Evolutionary conservation across 2,797 vertebrate genomes (phyloP), one percentile per base, ranked within the genome.

Genomic region (Nasua narica): DNA sequence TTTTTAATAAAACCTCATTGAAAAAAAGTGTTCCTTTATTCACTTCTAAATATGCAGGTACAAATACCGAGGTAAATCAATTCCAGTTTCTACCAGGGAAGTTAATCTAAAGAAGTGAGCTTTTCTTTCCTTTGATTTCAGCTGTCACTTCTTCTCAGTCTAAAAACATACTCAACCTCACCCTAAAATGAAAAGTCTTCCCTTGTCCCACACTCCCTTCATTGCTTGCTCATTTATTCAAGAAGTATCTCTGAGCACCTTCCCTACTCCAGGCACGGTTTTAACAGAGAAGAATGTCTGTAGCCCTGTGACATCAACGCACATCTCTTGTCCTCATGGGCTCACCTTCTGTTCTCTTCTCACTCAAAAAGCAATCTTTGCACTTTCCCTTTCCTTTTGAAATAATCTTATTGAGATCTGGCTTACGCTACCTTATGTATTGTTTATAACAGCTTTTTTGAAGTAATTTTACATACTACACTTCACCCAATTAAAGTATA

Each of bases 311-410:
- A 29, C 46, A 46, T 7, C 10, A 13, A 27, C 3, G 11, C 11
- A 54, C 21, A 0, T 0, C 7, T 43, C 23, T 12, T 4, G 7
- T 5, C 56, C n/a, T 21, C 35, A 2, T 0, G 2, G 21, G 10
- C 12, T 7, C 11, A 8, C 13, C 0, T 12, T 25, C 11, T 70
- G 27, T 35, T 70, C 27, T 40, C 58, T 67, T 50, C 21, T n/a
- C 60, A 29, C 40, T 27, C 84, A 40, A 46, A 50, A 27, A 50
- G 4, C 23, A 16, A 65, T 72, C 72, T 58, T 29, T 3, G 16
- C 11, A 46, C 11, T 40, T 62, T 25, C 18, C 32, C 27, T 76
- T 46, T 23, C 11, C 14, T n/a, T 43, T 78, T 40, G 58, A 67
- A 46, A 35, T 32, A 14, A 27, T 54, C 18, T 32, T 6, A 23